These are phyloP conservation scores for Crenuchus spilurus DNA, from an alignment of 2,797 vertebrate genomes.

Conservation along the genomic window DNA sequence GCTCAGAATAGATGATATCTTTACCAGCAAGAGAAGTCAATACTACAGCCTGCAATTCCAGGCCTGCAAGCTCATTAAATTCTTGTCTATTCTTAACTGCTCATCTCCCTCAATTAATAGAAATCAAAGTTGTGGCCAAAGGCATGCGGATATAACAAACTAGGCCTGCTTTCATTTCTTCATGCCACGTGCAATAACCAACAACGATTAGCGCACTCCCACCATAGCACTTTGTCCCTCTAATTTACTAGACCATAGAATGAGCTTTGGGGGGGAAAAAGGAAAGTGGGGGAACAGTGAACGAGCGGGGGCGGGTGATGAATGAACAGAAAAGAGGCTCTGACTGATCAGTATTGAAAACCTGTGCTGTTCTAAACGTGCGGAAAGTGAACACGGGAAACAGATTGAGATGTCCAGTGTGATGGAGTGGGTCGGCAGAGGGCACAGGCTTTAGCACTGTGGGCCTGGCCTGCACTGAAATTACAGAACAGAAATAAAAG, in stretches of 20 bases:
- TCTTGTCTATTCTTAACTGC: slow-evolving; percentile 59
- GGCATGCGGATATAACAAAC: slow-evolving; percentile 61
- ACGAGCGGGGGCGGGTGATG: slow-evolving; percentile 63
- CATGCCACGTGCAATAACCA: slow-evolving; percentile 65
- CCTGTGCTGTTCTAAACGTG: slow-evolving; percentile 71
- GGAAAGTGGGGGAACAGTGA: slow-evolving; percentile 27
- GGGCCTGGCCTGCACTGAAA: slow-evolving; percentile 61
- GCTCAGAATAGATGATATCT: slow-evolving; percentile 16
- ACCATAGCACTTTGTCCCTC: slow-evolving; percentile 34
- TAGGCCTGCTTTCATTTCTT: slow-evolving; percentile 63
- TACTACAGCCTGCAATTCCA: slow-evolving; percentile 1
- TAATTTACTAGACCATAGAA: slow-evolving; percentile 32
- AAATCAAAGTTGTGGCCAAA: slow-evolving; percentile 66
- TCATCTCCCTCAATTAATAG: slow-evolving; percentile 67
- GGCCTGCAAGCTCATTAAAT: slow-evolving; percentile 54
- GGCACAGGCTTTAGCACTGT: slow-evolving; percentile 59
- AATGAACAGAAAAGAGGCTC: slow-evolving; percentile 72
- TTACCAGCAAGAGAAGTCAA: slow-evolving; percentile 26
- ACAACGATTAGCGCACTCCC: slow-evolving; percentile 60
- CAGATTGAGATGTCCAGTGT: slow-evolving; percentile 74
- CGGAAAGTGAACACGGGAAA: slow-evolving; percentile 69
- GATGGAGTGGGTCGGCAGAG: slow-evolving; percentile 72
- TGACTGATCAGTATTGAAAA: slow-evolving; percentile 77
- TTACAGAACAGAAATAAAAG: slow-evolving; percentile 62
- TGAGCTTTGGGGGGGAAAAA: slow-evolving; percentile 11